Conservation (phyloP, 2,888 invertebrate species). For the Eupithecia insigniata region DNA sequence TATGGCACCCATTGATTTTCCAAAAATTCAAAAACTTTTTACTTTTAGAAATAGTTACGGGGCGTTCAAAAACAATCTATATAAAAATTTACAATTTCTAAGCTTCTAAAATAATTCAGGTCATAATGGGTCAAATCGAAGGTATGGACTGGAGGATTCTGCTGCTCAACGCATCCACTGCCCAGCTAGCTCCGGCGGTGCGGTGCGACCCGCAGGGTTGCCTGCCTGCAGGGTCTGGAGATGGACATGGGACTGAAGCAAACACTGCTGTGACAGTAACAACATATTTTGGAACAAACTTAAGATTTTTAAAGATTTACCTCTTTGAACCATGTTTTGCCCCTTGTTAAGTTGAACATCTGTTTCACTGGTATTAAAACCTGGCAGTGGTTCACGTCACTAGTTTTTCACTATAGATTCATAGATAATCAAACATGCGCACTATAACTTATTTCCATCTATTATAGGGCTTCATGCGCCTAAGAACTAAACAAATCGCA, state of each 20-base stretch:
- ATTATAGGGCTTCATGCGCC: background rate
- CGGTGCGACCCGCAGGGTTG: no score
- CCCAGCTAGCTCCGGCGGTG: no score
- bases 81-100: no score
- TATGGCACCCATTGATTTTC: no score
- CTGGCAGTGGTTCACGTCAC: background rate
- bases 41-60: no score
- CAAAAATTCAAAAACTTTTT: no score
- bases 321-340: conserved; percentile 76
- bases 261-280: background rate
- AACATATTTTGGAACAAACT: background rate
- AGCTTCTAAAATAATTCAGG: no score
- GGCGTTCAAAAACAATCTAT: no score
- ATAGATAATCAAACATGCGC: background rate
- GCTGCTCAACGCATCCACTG: background rate
- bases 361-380: conserved; percentile 29
- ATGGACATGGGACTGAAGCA: background rate
- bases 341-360: conserved; percentile 66
- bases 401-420: conserved; percentile 6
- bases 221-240: no score
- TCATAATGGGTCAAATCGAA: no score
- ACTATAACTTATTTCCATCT: background rate
- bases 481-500: background rate
- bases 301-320: conserved; percentile 46
- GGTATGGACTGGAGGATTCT: background rate